phyloP scores from a whole-genome alignment of 2,888 invertebrate genomes.

The Stenoptilia bipunctidactyla region DNA sequence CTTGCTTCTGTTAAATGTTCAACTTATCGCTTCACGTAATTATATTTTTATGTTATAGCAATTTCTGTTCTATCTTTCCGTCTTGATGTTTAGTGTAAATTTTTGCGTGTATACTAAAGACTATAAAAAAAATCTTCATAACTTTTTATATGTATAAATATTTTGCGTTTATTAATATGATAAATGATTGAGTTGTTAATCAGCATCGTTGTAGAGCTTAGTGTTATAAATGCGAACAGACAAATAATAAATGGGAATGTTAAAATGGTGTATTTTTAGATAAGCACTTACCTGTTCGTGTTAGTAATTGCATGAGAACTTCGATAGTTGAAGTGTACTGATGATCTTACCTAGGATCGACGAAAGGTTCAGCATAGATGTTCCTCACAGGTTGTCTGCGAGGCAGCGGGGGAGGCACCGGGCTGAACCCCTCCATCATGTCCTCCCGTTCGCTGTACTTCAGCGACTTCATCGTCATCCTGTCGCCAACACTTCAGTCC shows the following conservation, averaged over 20 bases:
- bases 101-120: no score
- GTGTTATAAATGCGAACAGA: no score
- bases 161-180: no score
- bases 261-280: no score
- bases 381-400: slow-evolving; percentile 74
- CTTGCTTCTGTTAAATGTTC: slow-evolving; percentile 19
- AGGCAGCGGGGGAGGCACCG: slow-evolving; percentile 74
- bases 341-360: slow-evolving; percentile 67
- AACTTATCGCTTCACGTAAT: neutral
- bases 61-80: neutral
- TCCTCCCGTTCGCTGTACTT: slow-evolving; percentile 68
- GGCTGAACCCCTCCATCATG: slow-evolving; percentile 68
- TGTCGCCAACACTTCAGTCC: slow-evolving; percentile 34
- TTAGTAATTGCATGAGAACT: slow-evolving; percentile 14
- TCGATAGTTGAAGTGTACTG: neutral
- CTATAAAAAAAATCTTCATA: no score
- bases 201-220: no score
- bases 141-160: no score
- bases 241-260: no score
- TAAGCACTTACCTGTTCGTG: slow-evolving; percentile 13
- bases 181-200: no score
- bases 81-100: no score
- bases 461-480: slow-evolving; percentile 75
- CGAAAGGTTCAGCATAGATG: slow-evolving; percentile 77
- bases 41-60: neutral